These are phyloP conservation scores for Urophycis tenuis DNA, from an alignment of 2,797 vertebrate species.

Conservation along the genomic window DNA sequence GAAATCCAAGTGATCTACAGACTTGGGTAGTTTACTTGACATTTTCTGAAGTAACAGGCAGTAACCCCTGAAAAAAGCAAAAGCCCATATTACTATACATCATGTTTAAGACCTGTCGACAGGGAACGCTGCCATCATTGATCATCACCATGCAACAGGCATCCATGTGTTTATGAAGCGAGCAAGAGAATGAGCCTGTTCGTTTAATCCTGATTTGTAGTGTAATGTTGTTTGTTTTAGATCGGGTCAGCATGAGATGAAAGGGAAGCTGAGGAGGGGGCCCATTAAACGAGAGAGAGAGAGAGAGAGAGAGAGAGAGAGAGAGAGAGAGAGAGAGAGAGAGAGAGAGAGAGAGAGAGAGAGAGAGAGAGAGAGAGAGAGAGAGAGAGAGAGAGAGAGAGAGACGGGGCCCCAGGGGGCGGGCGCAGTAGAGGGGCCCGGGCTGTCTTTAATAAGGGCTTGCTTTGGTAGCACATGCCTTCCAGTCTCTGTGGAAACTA, in stretches of 20 bases:
- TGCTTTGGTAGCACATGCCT: conserved; percentile 44
- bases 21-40: no score
- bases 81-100: conserved; percentile 1
- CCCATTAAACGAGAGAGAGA: background rate
- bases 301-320: background rate
- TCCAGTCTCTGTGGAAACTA: conserved; percentile 49
- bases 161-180: conserved; percentile 23
- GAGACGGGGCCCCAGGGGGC: conserved; percentile 29
- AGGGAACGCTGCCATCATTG: conserved; percentile 5
- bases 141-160: conserved; percentile 15
- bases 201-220: conserved; percentile 58
- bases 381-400: conserved; percentile 25
- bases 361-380: background rate
- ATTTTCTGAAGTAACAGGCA: no score
- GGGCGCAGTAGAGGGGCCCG: conserved; percentile 35
- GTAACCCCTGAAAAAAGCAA: no score
- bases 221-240: conserved; percentile 62
- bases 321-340: background rate
- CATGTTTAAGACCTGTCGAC: conserved; percentile 12
- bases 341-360: conserved; percentile 3
- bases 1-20: no score
- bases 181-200: conserved; percentile 46
- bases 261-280: conserved; percentile 42
- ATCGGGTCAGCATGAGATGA: conserved; percentile 50
- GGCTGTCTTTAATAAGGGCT: conserved; percentile 29